Evolutionary conservation across 1,140 invertebrate species (phyloP), one percentile per base, ranked within the genome.

Genomic region (Linepithema humile): DNA sequence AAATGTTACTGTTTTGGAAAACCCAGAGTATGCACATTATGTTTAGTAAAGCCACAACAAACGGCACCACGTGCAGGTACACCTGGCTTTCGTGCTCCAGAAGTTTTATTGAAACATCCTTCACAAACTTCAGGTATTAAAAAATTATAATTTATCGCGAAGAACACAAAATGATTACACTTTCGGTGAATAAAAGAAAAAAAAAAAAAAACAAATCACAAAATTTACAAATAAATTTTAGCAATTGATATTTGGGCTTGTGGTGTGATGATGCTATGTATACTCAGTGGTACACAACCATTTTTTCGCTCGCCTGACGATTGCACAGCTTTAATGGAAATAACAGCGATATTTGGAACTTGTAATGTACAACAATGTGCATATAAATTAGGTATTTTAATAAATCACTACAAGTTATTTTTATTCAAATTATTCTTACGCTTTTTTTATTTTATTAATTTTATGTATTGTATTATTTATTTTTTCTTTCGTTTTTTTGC

Each of bases 11-110:
- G 97, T 93, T 96, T 96, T 85, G 96, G 96, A 15, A 95, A 95
- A 89, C 94, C 95, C 23, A 95, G 93, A 88, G 95, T 97, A 26
- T 97, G 97, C 93, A 94, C 95, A 20, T 83, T 95, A 17, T 98
- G 97, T 92, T 88, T 96, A 50, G 92, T 92, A 64, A 95, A 95
- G 74, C 95, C 95, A 77, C 91, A 95, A 29, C 95, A 96, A 72
- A 94, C 96, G 32, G 98, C 98, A 2, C 96, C 97, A 10, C 94
- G 98, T 87, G 98, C 98, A 50, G 98, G 98, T 35, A 99, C 98
- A n/a, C 97, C 98, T 29, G 98, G 97, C 3, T 98, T 97, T 91
- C 95, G 98, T 53, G 97, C 98, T 70, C 98, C 98, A 0, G 98
- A 99, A 95, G 97, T 98, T 64, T 93, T 98, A 43, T 94, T 98